Base-by-base conservation (phyloP, 2,797 vertebrate species). In the Oophaga sylvatica region DNA sequence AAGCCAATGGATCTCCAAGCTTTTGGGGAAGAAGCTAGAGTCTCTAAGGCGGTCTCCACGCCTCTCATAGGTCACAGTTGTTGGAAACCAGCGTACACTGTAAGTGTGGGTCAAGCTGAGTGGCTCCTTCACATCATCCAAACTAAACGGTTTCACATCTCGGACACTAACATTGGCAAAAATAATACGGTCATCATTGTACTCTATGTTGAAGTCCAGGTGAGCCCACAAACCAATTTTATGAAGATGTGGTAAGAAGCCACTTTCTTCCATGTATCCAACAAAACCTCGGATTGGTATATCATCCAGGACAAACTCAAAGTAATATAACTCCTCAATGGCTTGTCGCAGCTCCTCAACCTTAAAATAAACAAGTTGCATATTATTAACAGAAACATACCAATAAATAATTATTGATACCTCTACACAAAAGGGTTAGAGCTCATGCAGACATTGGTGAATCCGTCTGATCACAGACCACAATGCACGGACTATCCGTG, bases 221-320 rank as follows among this genome's bases (percentile, higher is more conserved):
- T 98, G 97, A 73, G 97, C 96, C 97, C 97, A 98, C 88, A 98
- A 93, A 29, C 96, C 97, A 90, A 98, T 96, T 94, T 98, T 98
- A 94, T 98, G 97, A 90, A 95, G 97, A 89, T 98, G 97, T 90
- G 97, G 97, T 90, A 98, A 91, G 92, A 98, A 98, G 86, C 97
- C 97, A 45, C 96, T 98, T 91, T 98, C 97, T 90, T 98, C 97
- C 92, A 98, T 96, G 93, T 98, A 97, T 79, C 97, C 97, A 86
- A 98, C 96, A 90, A 98, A 98, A 45, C 97, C 97, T 92, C 96
- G 97, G 88, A 98, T 96, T 7, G 97, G 97, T 91, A 98, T 94
- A 85, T 98, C 97, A 60, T 97, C 97, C 90, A 98, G 91, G 90
- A 98, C 96, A 91, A 98, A 98, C 90, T 98, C 97, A 93, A 98